Base-by-base conservation (phyloP, 2,888 invertebrate species). In the Aproaerema taeniolella region DNA sequence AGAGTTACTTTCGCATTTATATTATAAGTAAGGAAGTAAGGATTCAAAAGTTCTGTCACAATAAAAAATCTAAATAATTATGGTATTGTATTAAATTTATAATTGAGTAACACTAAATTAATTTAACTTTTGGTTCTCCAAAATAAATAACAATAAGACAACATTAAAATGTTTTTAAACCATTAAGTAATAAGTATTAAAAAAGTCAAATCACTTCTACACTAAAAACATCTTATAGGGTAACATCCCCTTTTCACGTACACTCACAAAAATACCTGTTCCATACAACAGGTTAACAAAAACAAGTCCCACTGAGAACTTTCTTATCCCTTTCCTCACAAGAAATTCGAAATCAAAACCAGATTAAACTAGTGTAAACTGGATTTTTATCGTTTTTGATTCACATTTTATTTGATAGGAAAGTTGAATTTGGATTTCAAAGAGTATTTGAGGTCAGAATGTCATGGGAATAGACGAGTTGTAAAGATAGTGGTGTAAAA, bases 331-430 rank as follows among this genome's bases (percentile, higher is more conserved):
- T 43, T 31, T 43, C 50, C 43, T 43, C 43, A 43, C 43, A 43
- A 43, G 43, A 41, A 48, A 52, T n/a, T 43, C 40, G 42, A 55
- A 53, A 12, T 28, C 10, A 11, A 31, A 42, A 39, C 38, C 32
- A 37, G 30, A 37, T 47, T 28, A 48, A 45, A 49, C 53, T 44
- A 40, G 42, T 45, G 41, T 40, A 31, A 53, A 57, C 55, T 50
- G 47, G 58, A 52, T 55, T 43, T 53, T 51, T 58, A 57, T 58
- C 44, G 53, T 55, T 52, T 49, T 52, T 44, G 15, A 49, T 38
- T 39, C 35, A 25, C n/a, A n/a, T n/a, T n/a, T 41, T 49, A 46
- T 45, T 36, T 20, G 20, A 20, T 20, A 20, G 20, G 20, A 6
- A 20, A 46, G 49, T 50, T 52, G 41, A 52, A 46, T 6, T 20